These are phyloP conservation scores for Megalopta genalis DNA, from an alignment of 1,140 invertebrate species.

Conservation along the genomic window DNA sequence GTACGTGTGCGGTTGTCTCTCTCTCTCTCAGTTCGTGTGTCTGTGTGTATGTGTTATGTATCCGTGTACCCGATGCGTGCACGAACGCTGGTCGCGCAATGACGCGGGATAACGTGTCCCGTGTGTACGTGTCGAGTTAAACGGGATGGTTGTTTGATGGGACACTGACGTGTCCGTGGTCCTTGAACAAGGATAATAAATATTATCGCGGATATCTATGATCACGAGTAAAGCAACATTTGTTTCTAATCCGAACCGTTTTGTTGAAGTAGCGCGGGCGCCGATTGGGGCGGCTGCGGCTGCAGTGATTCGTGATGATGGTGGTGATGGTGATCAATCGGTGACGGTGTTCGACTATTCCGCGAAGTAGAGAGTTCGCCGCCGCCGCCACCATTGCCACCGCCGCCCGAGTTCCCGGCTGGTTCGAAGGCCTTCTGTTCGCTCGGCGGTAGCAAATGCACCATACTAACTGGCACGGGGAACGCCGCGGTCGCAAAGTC, in stretches of 20 bases:
- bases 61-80: neutral
- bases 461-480: slow-evolving; percentile 90
- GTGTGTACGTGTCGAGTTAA: neutral
- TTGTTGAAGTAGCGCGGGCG: slow-evolving; percentile 75
- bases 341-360: slow-evolving; percentile 70
- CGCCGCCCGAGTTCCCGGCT: slow-evolving; percentile 51
- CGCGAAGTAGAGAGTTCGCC: slow-evolving; percentile 43
- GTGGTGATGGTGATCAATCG: slow-evolving; percentile 66
- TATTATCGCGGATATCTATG: slow-evolving; percentile 35
- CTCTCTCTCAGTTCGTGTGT: neutral
- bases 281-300: slow-evolving; percentile 72
- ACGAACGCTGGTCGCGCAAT: neutral
- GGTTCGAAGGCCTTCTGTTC: slow-evolving; percentile 82
- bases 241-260: slow-evolving; percentile 73
- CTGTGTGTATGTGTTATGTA: neutral
- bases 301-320: slow-evolving; percentile 70
- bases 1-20: neutral
- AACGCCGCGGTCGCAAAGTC: slow-evolving; percentile 88
- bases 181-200: slow-evolving; percentile 36
- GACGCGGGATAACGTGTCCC: neutral
- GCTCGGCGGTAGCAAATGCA: slow-evolving; percentile 88
- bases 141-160: slow-evolving; percentile 15
- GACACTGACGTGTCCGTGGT: slow-evolving; percentile 10
- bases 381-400: slow-evolving; percentile 23
- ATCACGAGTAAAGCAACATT: slow-evolving; percentile 25